Evolutionary conservation across 2,888 invertebrate species (phyloP), one percentile per base, ranked within the genome.

Genomic region (Neelides folsomi): DNA sequence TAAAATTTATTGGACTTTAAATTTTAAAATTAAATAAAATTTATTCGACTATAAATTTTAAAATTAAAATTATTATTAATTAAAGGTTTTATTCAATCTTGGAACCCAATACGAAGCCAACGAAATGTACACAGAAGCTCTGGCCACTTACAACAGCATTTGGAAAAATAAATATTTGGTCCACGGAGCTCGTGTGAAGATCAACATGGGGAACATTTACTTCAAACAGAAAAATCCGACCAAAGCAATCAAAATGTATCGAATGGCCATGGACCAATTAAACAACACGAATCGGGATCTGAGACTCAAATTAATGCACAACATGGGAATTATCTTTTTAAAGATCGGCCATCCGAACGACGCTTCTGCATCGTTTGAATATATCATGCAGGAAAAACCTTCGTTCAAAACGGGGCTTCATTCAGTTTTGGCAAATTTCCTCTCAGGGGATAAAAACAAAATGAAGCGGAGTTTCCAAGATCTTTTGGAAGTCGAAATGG

Each of bases 141-240:
- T 98, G 47, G 93, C 90, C 66, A 94, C 94, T 0, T 97, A 94
- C 72, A 88, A 90, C 70, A 79, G 89, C 56, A 88, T 97, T 65
- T 89, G 89, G 6, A 83, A 87, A 66, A 95, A 95, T 69, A 84
- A 89, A 70, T 81, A 90, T 76, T 94, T 95, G 69, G 83, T 82
- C 44, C 93, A 94, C 69, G 89, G 92, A 38, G 87, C 92, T 66
- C 79, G 93, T 56, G 74, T 95, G 8, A 92, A 93, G 76, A 83
- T 97, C 1, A 98, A 98, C 70, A 95, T 98, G 85, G 97, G 95
- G 1, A 97, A 97, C 69, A 92, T 98, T 66, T 90, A 93, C 71
- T 89, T 88, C 67, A 87, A 86, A 72, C 86, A 93, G 78, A 90
- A 89, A 60, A 81, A 88, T 66, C 90, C 86, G 68, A 82, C 86